A percentile compares a stretch with the other conserved stretches of the same genome.
phyloP scores from a whole-genome alignment of 2,113 vertebrate species.

The Garra rufa region DNA sequence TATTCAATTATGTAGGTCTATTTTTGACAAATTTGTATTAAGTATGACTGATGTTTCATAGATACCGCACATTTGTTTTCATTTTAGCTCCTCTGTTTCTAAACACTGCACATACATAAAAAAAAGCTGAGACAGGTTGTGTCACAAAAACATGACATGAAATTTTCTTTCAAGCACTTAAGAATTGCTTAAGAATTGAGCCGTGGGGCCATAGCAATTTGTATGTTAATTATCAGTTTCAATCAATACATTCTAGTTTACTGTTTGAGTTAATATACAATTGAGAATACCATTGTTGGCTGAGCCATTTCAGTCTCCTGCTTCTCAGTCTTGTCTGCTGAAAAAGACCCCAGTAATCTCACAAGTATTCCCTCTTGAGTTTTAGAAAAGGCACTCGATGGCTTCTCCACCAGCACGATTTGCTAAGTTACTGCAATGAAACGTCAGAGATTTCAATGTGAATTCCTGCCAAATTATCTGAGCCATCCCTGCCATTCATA shows the following conservation, averaged over 20 bases:
- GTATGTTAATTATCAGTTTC: constrained; percentile 11
- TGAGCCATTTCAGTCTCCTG: neutral
- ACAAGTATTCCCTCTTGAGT: constrained; percentile 6
- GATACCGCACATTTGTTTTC: neutral
- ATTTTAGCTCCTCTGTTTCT: neutral
- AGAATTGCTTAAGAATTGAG: neutral
- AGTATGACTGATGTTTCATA: neutral
- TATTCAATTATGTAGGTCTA: neutral
- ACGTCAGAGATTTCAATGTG: neutral
- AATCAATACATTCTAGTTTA: constrained; percentile 35
- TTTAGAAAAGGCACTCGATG: neutral
- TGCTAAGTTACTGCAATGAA: neutral
- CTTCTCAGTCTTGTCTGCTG: neutral
- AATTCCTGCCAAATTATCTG: neutral
- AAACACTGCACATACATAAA: neutral
- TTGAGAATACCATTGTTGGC: constrained; percentile 26
- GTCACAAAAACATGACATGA: neutral
- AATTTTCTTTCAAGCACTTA: constrained; percentile 12
- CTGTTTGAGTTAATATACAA: constrained; percentile 15
- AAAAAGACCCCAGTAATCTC: constrained; percentile 25
- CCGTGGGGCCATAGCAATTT: neutral
- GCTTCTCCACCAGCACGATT: neutral
- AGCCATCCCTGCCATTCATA: neutral
- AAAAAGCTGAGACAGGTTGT: neutral
- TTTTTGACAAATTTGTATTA: neutral